Evolutionary conservation across 2,113 vertebrate species (phyloP), one percentile per base, ranked within the genome.

Genomic region (Pampusana beccarii): DNA sequence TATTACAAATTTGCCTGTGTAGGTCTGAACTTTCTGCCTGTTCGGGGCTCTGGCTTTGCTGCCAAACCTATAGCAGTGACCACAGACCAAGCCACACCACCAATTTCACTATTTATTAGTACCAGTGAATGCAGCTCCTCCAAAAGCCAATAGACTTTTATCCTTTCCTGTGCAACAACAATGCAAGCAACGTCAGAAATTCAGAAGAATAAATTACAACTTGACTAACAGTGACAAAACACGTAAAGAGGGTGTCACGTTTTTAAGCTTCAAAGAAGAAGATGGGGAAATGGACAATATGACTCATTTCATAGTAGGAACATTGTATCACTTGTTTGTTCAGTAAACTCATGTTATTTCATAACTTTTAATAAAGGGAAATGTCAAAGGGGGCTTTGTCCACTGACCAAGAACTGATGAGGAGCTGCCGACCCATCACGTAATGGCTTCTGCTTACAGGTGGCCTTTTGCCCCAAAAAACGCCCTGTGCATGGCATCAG

Each of bases 351-450:
- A 11, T 8, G 72, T 67, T 92, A 90, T 88, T 93, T 72, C 71
- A 53, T 83, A 90, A 92, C 82, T 95, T 86, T 73, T 66, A 88
- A 94, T 38, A 51, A 60, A 25, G 14, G 66, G 48, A 70, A 94
- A 80, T 56, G 60, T 84, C 93, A 95, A 92, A 86, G 83, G 51
- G 64, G 57, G 64, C 88, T 93, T 96, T 97, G 92, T 94, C 93
- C 48, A 24, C 56, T 86, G 92, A 65, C 51, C 88, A 67, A 33
- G 56, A 74, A 38, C 54, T 54, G 64, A 70, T 1, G 6, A 72
- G 69, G 46, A 80, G 29, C 58, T n/a, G 73, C 78, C 3, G 4
- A 85, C 46, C 86, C 16, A 2, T 25, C 90, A 31, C 2, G 0
- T 16, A 44, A 86, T 11, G 46, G 34, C 33, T 83, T n/a, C 48